Percentiles rank a stretch among this genome's conserved stretches.
phyloP scores from a whole-genome alignment of 2,113 vertebrate genomes.

The Epinephelus moara region DNA sequence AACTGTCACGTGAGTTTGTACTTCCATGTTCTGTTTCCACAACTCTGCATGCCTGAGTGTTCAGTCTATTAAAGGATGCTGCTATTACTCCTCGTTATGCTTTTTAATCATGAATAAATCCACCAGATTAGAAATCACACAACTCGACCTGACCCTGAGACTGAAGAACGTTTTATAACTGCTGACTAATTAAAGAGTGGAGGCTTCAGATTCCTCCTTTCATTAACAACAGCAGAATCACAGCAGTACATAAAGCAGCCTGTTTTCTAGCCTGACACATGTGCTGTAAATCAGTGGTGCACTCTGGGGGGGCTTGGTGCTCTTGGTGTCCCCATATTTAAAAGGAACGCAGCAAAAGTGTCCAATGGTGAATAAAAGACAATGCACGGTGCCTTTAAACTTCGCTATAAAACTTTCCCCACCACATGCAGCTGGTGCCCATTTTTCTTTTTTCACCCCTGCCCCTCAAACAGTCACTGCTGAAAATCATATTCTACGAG shows the following conservation, averaged over 20 bases:
- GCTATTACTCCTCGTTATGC: not conserved
- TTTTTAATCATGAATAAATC: not conserved
- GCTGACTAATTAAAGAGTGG: conserved; percentile 19
- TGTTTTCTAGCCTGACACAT: not conserved
- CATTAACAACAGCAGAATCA: conserved; percentile 6
- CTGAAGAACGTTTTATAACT: not conserved
- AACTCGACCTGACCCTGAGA: not conserved
- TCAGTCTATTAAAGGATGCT: not conserved
- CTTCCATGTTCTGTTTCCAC: not conserved
- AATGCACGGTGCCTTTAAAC: too few species aligned
- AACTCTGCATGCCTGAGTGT: not conserved
- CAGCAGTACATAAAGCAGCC: not conserved
- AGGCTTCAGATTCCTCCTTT: conserved; percentile 17
- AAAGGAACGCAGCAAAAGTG: too few species aligned
- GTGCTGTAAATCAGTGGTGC: not conserved
- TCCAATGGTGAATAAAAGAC: too few species aligned
- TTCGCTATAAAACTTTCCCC: too few species aligned
- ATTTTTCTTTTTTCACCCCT: too few species aligned
- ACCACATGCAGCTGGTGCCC: too few species aligned
- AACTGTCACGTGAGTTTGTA: not conserved
- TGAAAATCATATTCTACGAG: not conserved
- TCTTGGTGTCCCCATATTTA: too few species aligned
- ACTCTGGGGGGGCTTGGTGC: too few species aligned
- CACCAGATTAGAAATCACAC: conserved; percentile 4
- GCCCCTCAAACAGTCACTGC: not conserved